A percentile compares a stretch with the other conserved stretches of the same genome.
Conservation (phyloP, 2,797 vertebrate genomes). For the Hoplostethus mediterraneus region DNA sequence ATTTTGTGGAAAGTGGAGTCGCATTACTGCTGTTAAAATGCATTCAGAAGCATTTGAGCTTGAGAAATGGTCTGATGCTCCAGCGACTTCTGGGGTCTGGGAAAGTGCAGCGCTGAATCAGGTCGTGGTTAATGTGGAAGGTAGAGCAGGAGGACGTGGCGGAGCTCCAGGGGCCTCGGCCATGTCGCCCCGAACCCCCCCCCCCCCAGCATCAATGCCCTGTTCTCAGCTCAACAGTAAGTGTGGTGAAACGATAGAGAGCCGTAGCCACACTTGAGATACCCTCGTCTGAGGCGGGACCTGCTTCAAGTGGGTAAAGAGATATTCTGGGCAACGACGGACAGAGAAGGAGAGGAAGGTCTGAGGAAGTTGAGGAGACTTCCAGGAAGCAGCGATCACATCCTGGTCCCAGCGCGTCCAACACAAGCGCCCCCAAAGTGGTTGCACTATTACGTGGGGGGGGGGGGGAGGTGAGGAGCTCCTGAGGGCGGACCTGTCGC, state of each 20-base stretch:
- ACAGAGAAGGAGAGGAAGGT: neutral
- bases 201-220: neutral
- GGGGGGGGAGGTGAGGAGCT: neutral
- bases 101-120: conserved; percentile 8
- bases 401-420: conserved; percentile 18
- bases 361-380: neutral
- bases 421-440: neutral
- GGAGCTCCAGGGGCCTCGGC: neutral
- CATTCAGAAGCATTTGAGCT: conserved; percentile 14
- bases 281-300: neutral
- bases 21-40: conserved; percentile 19
- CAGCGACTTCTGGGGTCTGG: neutral
- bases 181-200: neutral
- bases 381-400: conserved; percentile 19
- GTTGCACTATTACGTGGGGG: neutral
- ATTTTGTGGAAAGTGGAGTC: conserved; percentile 10
- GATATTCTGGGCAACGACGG: conserved; percentile 1
- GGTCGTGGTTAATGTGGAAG: conserved; percentile 5
- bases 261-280: conserved; percentile 13
- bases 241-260: neutral
- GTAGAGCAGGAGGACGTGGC: neutral
- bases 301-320: conserved; percentile 24
- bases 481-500: neutral
- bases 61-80: conserved; percentile 1
- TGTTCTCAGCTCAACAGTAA: neutral